Base-by-base conservation (phyloP, 92 coral and sea anemone species). In the Actinernus sp. region DNA sequence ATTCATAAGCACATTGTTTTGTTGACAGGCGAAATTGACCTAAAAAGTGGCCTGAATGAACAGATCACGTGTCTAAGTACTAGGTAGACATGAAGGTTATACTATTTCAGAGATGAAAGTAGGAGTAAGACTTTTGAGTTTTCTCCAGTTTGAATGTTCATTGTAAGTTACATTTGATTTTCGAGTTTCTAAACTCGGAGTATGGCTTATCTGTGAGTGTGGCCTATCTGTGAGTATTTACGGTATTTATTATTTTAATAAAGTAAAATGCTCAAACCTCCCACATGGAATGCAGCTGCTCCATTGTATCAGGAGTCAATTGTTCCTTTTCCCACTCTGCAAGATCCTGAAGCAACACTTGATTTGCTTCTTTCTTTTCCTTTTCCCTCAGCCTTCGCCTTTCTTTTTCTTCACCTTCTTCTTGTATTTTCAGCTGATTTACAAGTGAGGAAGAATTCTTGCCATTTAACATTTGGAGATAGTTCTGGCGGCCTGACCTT, bases 331-430 rank as follows among this genome's bases (percentile, higher is more conserved):
- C 99, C 99, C 99, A 95, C 26, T 91, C 99, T 4, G 74, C 73
- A 34, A 95, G 74, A 40, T 95, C 99, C 58, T 87, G 95, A 57
- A 95, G 78, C 47, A 95, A 34, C 26, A 93, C 99, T 52, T 91
- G 88, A 30, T 95, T 95, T 2, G 99, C 99, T 41, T 91, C 99
- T 55, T 81, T 91, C 67, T 87, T 91, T 49, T 91, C 99, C 56
- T 95, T 95, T 49, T 95, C 99, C 25, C 93, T 88, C 33, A 73
- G 77, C 39, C 91, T 81, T 16, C 94, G 79, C 17, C 88, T 73
- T 47, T 95, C 99, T 7, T 85, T 88, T 49, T 95, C 95, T 45
- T 68, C 84, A 21, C 84, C 63, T 57, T 95, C 97, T 67, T 95
- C 95, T 37, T 84, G 89, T 33, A 95, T 77, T 54, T 87, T 83